Base-by-base conservation (phyloP, 2,797 vertebrate species). In the Cuniculus paca region DNA sequence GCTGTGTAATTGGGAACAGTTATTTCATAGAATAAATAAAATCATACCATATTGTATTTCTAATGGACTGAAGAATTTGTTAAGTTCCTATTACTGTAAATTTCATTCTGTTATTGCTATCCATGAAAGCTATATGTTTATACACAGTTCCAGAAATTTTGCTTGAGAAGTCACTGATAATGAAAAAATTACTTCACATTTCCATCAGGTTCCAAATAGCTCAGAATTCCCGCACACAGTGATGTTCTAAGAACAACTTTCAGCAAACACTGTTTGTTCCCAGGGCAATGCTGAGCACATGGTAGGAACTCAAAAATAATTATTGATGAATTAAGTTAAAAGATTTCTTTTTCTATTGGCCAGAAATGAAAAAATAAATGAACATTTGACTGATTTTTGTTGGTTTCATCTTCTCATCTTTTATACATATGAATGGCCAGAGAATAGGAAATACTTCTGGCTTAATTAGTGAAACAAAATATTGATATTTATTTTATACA, bases 31-130 rank as follows among this genome's bases (percentile, higher is more conserved):
- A 39, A 50, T 28, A 89, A 72, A 58, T 75, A 36, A 75, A 95
- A 31, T 86, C 39, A 89, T 72, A 91, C 42, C 50, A 54, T n/a
- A 34, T 31, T 65, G 42, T 70, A 81, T 54, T 81, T 79, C 74
- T 80, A 91, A 85, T 54, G 58, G 9, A 89, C 22, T 48, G 16
- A 83, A 79, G 36, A 93, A 20, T 56, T 17, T 75, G 28, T 79
- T 74, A 90, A 82, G 26, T 1, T 39, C n/a, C 2, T 11, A 63
- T 17, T 6, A 36, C 24, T n/a, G n/a, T 82, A 77, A 78, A 48
- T 93, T 90, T 88, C 77, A 90, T 36, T 94, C 61, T 2, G 54
- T 84, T 58, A 94, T 89, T 86, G 87, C 24, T 63, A 84, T 68
- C 28, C 28, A 42, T 80, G 42, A 74, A 28, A 54, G 13, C 11